These are phyloP conservation scores for Perizoma affinitatum DNA, from an alignment of 2,888 invertebrate species.

Conservation along the genomic window DNA sequence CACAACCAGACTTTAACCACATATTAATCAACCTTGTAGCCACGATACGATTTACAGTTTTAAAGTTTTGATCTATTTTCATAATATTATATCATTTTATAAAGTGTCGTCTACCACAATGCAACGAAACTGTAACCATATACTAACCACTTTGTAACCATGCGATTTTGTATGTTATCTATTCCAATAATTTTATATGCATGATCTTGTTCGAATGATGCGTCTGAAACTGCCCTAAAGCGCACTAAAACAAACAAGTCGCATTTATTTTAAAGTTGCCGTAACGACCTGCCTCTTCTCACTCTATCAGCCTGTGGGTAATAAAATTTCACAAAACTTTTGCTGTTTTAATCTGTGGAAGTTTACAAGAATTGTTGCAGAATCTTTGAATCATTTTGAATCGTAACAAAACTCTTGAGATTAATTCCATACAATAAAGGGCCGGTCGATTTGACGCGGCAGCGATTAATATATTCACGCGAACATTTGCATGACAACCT, in stretches of 20 bases:
- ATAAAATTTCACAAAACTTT: conserved; percentile 41
- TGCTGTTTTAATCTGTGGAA: conserved; percentile 38
- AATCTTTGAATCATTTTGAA: conserved; percentile 14
- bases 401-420: neutral
- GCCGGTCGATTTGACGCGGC: too few relatives aligned
- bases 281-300: conserved; percentile 41
- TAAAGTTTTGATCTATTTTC: too few relatives aligned
- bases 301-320: conserved; percentile 42
- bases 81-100: too few relatives aligned
- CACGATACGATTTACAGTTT: too few relatives aligned
- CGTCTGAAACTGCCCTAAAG: conserved; percentile 26
- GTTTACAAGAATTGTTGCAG: conserved; percentile 12
- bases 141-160: too few relatives aligned
- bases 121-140: too few relatives aligned
- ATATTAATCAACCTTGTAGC: too few relatives aligned
- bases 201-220: neutral
- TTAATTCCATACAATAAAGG: neutral
- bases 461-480: too few relatives aligned
- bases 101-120: too few relatives aligned
- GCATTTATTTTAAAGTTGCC: conserved; percentile 41
- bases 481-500: too few relatives aligned
- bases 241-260: conserved; percentile 43
- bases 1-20: too few relatives aligned
- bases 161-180: too few relatives aligned
- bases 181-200: neutral